Conservation (phyloP, 2,797 vertebrate species). For the Hybognathus amarus region DNA sequence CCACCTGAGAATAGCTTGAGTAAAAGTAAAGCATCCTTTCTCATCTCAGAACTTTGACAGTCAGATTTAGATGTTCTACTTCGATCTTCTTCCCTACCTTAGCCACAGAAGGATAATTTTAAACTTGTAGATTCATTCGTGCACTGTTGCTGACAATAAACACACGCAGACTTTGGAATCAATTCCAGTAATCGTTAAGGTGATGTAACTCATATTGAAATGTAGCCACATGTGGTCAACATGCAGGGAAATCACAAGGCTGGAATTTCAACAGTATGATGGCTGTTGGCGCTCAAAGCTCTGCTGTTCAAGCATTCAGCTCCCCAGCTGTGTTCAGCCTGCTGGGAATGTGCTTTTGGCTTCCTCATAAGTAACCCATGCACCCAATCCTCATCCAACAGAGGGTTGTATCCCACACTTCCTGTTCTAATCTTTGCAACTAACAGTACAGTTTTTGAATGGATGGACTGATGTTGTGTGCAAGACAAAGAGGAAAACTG, state of each 20-base stretch:
- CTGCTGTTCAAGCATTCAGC: conserved; percentile 10
- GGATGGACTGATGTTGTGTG: conserved; percentile 7
- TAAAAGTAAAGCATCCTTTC: not conserved
- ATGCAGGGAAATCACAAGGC: conserved; percentile 29
- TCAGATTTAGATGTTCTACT: conserved; percentile 14
- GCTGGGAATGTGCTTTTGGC: conserved; percentile 47
- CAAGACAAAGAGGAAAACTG: conserved; percentile 35
- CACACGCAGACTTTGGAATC: not conserved
- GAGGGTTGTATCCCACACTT: conserved; percentile 38
- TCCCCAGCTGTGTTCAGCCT: conserved; percentile 46
- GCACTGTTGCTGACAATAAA: conserved; percentile 17
- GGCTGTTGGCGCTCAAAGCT: conserved; percentile 37
- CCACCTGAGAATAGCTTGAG: not conserved
- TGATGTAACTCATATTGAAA: conserved; percentile 39
- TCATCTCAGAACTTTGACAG: conserved; percentile 17
- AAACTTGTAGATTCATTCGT: conserved; percentile 11
- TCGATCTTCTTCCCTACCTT: not conserved
- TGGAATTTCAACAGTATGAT: conserved; percentile 30
- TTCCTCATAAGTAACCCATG: conserved; percentile 1
- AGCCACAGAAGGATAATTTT: not conserved
- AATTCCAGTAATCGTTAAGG: conserved; percentile 29
- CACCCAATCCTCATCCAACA: conserved; percentile 8
- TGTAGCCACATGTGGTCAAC: conserved; percentile 22
- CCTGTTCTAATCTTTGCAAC: conserved; percentile 40
- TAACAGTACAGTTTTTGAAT: conserved; percentile 28